Evolutionary conservation across 2,113 vertebrate species (phyloP).

Genomic region (Trogon surrucura): DNA sequence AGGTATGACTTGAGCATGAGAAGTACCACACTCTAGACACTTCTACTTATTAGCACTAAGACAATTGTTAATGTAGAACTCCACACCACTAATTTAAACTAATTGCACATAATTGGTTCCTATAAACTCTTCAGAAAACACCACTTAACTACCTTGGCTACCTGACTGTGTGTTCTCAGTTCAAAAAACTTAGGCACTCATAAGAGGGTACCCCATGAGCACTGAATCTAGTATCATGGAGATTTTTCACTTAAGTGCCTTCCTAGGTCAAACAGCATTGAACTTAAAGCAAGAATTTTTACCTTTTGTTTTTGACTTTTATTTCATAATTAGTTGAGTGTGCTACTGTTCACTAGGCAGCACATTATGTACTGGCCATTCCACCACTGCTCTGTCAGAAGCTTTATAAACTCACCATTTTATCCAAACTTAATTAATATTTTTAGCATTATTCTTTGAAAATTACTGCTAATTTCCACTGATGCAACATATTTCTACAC

Average conservation of each 20-base stretch:
- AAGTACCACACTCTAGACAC: background rate
- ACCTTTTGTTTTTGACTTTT: background rate
- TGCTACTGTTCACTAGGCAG: background rate
- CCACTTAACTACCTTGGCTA: background rate
- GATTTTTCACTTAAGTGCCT: background rate
- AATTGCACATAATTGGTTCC: background rate
- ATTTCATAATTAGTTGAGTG: background rate
- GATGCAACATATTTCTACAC: background rate
- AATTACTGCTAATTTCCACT: background rate
- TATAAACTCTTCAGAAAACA: constrained; percentile 2
- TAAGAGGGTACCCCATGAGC: fast-evolving
- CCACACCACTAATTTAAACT: constrained; percentile 22
- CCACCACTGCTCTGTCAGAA: background rate
- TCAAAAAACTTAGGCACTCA: background rate
- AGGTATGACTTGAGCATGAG: fast-evolving
- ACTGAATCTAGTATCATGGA: background rate
- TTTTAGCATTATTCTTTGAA: background rate
- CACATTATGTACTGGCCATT: background rate
- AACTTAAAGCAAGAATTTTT: background rate
- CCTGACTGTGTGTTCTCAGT: background rate
- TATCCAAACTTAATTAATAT: background rate
- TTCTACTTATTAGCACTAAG: background rate
- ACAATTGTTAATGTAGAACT: background rate
- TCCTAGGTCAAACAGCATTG: background rate
- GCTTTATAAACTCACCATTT: background rate